These are phyloP conservation scores for Tokudaia muenninki DNA, from an alignment of 2,797 vertebrate species.

Conservation along the genomic window DNA sequence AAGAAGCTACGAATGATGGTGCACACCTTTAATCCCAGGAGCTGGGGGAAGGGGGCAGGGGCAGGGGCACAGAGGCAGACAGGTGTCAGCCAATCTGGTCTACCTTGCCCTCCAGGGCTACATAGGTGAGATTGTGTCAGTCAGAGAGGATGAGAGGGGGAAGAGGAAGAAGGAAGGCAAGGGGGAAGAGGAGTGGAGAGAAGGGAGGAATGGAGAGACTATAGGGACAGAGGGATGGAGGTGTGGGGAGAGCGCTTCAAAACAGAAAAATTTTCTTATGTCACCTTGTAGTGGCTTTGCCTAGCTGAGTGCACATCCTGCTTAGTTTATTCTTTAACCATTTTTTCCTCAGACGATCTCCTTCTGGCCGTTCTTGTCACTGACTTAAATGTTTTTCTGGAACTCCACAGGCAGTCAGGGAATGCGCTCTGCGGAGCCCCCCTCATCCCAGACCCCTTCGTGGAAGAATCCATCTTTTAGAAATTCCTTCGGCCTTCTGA, in stretches of 20 bases:
- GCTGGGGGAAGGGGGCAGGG: background rate
- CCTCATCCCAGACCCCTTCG: background rate
- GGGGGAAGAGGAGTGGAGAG: background rate
- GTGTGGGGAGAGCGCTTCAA: background rate
- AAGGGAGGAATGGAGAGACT: background rate
- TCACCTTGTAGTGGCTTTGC: background rate
- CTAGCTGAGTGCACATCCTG: background rate
- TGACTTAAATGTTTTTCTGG: background rate
- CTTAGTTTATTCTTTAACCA: conserved; percentile 24
- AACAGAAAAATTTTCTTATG: background rate
- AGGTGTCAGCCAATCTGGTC: background rate
- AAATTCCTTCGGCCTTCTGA: conserved; percentile 36
- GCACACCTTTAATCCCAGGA: background rate
- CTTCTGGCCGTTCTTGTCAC: background rate
- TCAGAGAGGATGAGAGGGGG: background rate
- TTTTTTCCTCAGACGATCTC: background rate
- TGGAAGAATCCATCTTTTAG: background rate
- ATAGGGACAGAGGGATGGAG: fast-evolving
- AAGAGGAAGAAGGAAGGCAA: background rate
- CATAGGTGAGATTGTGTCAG: background rate
- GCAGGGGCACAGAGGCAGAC: background rate
- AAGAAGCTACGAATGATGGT: background rate
- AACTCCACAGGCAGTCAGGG: background rate
- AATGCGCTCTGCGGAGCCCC: background rate
- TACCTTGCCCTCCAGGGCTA: background rate